Base-by-base conservation (phyloP, 1,140 invertebrate species). In the Dendroctonus valens region DNA sequence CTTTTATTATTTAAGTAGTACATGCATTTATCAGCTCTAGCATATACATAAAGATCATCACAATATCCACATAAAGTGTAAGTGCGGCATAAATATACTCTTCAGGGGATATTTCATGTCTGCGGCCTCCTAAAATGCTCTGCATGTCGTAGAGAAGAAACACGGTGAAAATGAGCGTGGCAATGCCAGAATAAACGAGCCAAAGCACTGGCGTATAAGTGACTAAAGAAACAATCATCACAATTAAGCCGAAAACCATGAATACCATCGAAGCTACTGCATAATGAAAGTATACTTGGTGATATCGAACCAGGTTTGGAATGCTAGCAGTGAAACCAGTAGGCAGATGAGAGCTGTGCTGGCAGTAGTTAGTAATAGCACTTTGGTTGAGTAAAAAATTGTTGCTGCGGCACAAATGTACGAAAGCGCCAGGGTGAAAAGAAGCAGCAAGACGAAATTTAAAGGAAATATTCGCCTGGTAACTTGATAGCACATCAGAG, bases 111-210 rank as follows among this genome's bases (percentile, higher is more conserved):
- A 75, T 38, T 52, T 73, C 70, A 0, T 69, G 37, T n/a, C 68
- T 65, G 40, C 72, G 44, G 0, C 74, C 74, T 7, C 74, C 73
- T 49, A 75, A 53, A 53, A 75, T 73, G 38, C 62, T 48, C 52
- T 75, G 74, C 37, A 73, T 73, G 50, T 75, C 74, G 61, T 72
- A 75, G 52, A 74, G 59, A 9, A 75, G 40, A 61, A 64, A 73
- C 8, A 70, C 50, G n/a, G 5, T 49, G 26, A 68, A 68, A 7
- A 73, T 39, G 5, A 60, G 15, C 6, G 53, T 55, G 2, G 49
- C 51, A n/a, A 70, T 52, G 11, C 60, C 48, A 1, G 67, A 60
- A 39, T 64, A 69, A 41, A 75, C 57, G 6, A 69, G 38, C 54
- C 62, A 65, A 0, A 68, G 38, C 14, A 70, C 61, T 8, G 41